A percentile compares a stretch with the other conserved stretches of the same genome.
These are phyloP conservation scores for Propithecus perrieri DNA, from an alignment of 2,797 vertebrate species.

Conservation along the genomic window DNA sequence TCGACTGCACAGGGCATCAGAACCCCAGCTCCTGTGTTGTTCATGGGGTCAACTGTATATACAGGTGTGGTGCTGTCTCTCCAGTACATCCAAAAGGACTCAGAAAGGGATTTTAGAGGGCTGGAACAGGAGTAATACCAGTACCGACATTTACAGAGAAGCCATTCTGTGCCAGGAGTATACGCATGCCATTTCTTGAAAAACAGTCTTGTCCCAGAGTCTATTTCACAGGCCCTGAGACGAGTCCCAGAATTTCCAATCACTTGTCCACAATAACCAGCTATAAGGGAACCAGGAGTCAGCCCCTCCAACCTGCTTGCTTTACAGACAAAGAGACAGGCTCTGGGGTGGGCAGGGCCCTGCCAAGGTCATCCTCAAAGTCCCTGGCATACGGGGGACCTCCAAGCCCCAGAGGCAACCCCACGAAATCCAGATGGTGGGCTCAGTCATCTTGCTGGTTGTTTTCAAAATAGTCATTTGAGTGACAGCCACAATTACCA, in stretches of 20 bases:
- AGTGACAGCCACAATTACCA: not conserved
- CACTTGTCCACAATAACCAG: not conserved
- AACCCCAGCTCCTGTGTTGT: not conserved
- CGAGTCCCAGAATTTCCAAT: not conserved
- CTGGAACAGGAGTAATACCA: not conserved
- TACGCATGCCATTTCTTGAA: not conserved
- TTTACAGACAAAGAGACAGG: not conserved
- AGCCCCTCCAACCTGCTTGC: not conserved
- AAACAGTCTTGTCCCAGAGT: not conserved
- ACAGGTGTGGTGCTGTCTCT: not conserved
- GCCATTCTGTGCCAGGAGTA: not conserved
- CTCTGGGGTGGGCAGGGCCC: not conserved
- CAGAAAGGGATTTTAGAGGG: not conserved
- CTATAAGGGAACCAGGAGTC: not conserved
- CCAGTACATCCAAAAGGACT: not conserved
- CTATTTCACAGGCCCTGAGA: not conserved
- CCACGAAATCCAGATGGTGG: not conserved
- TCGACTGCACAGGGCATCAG: not conserved
- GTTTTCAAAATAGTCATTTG: not conserved
- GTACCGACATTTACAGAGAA: not conserved
- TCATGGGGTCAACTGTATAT: too few relatives aligned
- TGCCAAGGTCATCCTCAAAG: not conserved
- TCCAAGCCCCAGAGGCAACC: not conserved
- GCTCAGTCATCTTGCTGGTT: not conserved
- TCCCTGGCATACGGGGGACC: not conserved